Conservation (phyloP, 1,140 invertebrate genomes). For the Caenorhabditis brenneri region DNA sequence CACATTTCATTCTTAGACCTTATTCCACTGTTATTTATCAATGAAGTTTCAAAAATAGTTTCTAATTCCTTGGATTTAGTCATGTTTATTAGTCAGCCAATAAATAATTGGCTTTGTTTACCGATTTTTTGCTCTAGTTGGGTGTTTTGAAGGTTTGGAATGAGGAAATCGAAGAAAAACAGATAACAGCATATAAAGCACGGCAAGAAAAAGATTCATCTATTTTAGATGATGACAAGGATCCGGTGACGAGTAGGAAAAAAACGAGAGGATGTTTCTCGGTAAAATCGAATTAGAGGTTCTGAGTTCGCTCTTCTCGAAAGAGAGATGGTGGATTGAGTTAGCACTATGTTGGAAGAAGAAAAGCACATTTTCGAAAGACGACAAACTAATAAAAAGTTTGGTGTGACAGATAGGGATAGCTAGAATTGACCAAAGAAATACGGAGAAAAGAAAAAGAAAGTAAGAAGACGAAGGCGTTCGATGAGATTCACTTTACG, state of each 20-base stretch:
- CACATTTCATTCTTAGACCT: background rate
- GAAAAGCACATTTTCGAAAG: slow-evolving; percentile 12
- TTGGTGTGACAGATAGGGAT: slow-evolving; percentile 2
- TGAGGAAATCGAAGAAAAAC: background rate
- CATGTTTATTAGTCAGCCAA: background rate
- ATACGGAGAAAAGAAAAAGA: background rate
- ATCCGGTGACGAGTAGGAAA: slow-evolving; percentile 28
- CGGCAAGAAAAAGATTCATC: background rate
- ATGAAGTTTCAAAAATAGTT: background rate
- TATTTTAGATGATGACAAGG: background rate
- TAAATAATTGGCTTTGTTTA: background rate
- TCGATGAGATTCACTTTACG: background rate
- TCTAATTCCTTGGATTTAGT: background rate
- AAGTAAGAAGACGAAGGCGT: background rate
- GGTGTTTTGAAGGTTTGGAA: background rate
- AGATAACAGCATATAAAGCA: background rate
- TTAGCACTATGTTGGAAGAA: slow-evolving; percentile 22
- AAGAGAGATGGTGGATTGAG: slow-evolving; percentile 3
- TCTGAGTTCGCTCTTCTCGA: slow-evolving; percentile 27
- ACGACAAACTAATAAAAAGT: slow-evolving; percentile 31
- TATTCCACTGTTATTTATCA: background rate
- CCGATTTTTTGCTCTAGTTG: background rate
- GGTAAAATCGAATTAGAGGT: slow-evolving; percentile 17
- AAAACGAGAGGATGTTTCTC: slow-evolving; percentile 21
- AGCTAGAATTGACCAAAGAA: background rate